Conservation (phyloP, 2,797 vertebrate species). For the Iguana delicatissima region DNA sequence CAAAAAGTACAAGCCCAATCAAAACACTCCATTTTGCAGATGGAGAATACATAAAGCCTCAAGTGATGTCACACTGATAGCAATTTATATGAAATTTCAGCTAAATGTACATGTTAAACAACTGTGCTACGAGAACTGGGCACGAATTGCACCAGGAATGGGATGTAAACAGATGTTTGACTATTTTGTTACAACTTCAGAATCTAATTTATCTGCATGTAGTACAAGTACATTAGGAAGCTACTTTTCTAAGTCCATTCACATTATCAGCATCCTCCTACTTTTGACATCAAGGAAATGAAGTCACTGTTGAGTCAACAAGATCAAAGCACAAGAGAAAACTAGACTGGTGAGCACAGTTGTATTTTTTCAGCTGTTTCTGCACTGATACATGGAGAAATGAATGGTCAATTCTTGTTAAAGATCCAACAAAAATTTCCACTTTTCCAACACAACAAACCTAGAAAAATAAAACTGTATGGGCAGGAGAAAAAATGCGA, state of each 20-base stretch:
- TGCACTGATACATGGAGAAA: conserved; percentile 51
- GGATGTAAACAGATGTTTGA: too few species aligned
- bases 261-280: conserved; percentile 39
- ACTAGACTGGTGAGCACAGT: conserved; percentile 56
- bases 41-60: background rate
- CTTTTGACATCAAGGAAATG: conserved; percentile 63
- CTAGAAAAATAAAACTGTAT: background rate
- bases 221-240: background rate
- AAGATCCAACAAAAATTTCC: background rate
- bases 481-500: background rate
- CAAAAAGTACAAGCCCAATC: background rate
- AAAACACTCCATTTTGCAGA: background rate
- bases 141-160: background rate
- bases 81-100: background rate
- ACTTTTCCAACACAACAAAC: background rate
- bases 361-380: conserved; percentile 77
- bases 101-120: background rate
- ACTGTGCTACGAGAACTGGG: background rate
- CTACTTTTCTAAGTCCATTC: conserved; percentile 38
- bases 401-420: conserved; percentile 35
- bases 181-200: background rate
- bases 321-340: conserved; percentile 70
- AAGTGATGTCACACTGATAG: background rate
- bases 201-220: background rate
- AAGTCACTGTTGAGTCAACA: conserved; percentile 73